Evolutionary conservation across 2,113 vertebrate species (phyloP), one percentile per base, ranked within the genome.

Genomic region (Pipa parva): DNA sequence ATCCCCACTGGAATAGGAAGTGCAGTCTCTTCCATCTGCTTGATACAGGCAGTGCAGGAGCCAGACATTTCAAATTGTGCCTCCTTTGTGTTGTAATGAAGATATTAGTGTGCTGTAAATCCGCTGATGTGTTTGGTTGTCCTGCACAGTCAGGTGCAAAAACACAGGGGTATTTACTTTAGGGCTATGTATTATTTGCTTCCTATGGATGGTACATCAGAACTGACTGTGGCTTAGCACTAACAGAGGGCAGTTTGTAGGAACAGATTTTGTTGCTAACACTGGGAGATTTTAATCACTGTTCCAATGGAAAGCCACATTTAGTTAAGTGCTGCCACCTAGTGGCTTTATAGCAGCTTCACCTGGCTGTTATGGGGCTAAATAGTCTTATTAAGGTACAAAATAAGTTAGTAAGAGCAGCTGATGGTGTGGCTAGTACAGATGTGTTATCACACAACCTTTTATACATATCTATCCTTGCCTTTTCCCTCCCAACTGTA

Each of bases 101-200:
- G 63, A 28, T 56, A 15, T 27, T 18, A 27, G 63, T 57, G 29
- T 26, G 29, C 57, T 61, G 27, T 60, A 39, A 54, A 70, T 58
- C 42, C 51, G 57, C 66, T 54, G 48, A 55, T 57, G 18, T 50
- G 27, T 49, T 55, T 51, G 55, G 64, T 59, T 68, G 55, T 59
- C 39, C 64, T 67, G 52, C 26, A n/a, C 63, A 27, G 18, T 57
- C 21, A 31, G 36, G 28, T 59, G 58, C 21, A 20, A 13, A 31
- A 31, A 36, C 17, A 26, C 39, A 58, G 60, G 64, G 57, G 46
- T 70, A 12, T 42, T 29, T 17, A 59, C 25, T 54, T 60, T 70
- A 70, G 66, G 58, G 66, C 66, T 70, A 70, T 61, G 45, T 54
- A 70, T 61, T 50, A 21, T 46, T 70, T 54, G 66, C 58, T 70